These are phyloP conservation scores for Drosophila percnosoma DNA, from an alignment of 2,888 invertebrate species.

Conservation along the genomic window DNA sequence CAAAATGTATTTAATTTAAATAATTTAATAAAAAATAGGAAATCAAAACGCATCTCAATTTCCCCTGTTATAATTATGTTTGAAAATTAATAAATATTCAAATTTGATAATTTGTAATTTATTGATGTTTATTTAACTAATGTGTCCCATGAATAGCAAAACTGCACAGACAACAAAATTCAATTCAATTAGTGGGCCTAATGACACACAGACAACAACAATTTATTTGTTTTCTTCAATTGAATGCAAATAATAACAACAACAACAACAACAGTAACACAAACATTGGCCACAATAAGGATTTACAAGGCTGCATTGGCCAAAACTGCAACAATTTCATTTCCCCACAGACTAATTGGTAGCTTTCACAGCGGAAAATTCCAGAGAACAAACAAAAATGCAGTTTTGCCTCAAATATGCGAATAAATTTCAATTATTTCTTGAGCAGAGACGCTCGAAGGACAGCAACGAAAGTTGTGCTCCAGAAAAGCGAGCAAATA, in stretches of 20 bases:
- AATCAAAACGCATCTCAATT: not conserved
- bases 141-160: conserved; percentile 17
- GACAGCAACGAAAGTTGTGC: not conserved
- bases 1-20: conserved; percentile 24
- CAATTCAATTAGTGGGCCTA: conserved; percentile 66
- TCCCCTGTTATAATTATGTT: conserved; percentile 25
- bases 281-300: conserved; percentile 2
- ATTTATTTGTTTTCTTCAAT: conserved; percentile 55
- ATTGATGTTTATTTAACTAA: conserved; percentile 61
- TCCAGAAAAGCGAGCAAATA: conserved; percentile 3
- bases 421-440: conserved; percentile 32
- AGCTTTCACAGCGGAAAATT: conserved; percentile 26
- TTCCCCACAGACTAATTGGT: conserved; percentile 64
- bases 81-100: not conserved
- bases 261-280: not conserved
- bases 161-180: conserved; percentile 51
- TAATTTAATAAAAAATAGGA: conserved; percentile 10
- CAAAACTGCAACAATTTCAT: conserved; percentile 37
- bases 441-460: not conserved
- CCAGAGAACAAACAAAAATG: conserved; percentile 13
- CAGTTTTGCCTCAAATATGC: conserved; percentile 31
- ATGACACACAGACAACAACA: conserved; percentile 63
- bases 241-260: not conserved
- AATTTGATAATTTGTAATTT: conserved; percentile 65
- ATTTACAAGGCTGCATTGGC: conserved; percentile 17